Evolutionary conservation across 2,888 invertebrate species (phyloP).

Genomic region (Ptychoptera albimana): DNA sequence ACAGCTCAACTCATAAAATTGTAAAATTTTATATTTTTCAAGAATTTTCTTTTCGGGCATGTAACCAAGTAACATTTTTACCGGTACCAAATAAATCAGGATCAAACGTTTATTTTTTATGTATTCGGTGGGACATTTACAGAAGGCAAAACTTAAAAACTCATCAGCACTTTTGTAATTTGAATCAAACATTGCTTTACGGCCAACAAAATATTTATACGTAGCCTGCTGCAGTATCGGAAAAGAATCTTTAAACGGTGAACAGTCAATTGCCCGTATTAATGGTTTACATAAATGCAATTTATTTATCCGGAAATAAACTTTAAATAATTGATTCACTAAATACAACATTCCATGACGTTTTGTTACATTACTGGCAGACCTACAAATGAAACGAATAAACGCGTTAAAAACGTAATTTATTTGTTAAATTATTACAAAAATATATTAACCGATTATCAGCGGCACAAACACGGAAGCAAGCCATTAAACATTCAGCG

Average conservation of each 20-base stretch:
- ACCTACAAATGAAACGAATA: conserved; percentile 22
- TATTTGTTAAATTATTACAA: not conserved
- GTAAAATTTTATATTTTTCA: conserved; percentile 75
- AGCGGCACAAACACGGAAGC: conserved; percentile 88
- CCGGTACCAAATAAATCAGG: conserved; percentile 87
- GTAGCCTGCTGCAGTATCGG: conserved; percentile 88
- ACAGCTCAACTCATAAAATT: conserved; percentile 78
- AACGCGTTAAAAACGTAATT: not conserved
- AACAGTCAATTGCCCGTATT: conserved; percentile 90
- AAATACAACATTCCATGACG: conserved; percentile 90
- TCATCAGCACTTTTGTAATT: conserved; percentile 89
- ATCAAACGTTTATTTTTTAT: conserved; percentile 79
- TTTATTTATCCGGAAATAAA: conserved; percentile 83
- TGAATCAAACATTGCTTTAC: conserved; percentile 97
- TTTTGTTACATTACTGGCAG: conserved; percentile 82
- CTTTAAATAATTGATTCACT: conserved; percentile 92
- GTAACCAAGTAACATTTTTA: conserved; percentile 91
- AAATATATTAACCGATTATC: conserved; percentile 50
- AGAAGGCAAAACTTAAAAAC: conserved; percentile 82
- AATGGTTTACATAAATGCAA: conserved; percentile 83
- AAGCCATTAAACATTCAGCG: conserved; percentile 81
- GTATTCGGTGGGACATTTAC: conserved; percentile 67
- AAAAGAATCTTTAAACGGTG: conserved; percentile 77
- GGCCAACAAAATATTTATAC: conserved; percentile 91
- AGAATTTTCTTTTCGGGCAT: conserved; percentile 75